Evolutionary conservation across 2,888 invertebrate genomes (phyloP).

Genomic region (Rambutsinella grinnellia): DNA sequence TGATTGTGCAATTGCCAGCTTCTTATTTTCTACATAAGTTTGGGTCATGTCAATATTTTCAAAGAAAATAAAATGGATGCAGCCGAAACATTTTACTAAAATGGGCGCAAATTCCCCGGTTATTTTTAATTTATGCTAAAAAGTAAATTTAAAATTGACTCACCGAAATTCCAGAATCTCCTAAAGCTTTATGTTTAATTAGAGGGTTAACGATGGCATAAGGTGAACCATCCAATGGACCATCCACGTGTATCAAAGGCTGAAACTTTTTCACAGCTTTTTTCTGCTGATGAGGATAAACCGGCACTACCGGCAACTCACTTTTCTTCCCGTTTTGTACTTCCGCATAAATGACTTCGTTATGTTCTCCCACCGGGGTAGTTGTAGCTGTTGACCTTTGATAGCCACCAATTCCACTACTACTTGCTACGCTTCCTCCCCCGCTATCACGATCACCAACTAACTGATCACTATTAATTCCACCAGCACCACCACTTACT

Average conservation of each 20-base stretch:
- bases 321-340: constrained; percentile 25
- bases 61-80: too few species aligned
- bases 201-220: constrained; percentile 61
- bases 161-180: constrained; percentile 63
- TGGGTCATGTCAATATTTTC: background rate
- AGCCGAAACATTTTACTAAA: too few species aligned
- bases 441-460: constrained; percentile 44
- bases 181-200: constrained; percentile 59
- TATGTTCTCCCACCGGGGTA: background rate
- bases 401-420: constrained; percentile 36
- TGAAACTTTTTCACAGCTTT: background rate
- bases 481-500: constrained; percentile 30
- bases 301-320: constrained; percentile 11
- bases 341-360: constrained; percentile 23
- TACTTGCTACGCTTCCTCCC: constrained; percentile 46
- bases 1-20: background rate
- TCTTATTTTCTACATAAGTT: background rate
- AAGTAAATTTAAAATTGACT: too few species aligned
- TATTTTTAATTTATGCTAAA: too few species aligned
- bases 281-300: constrained; percentile 22
- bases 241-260: constrained; percentile 44
- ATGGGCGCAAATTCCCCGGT: too few species aligned
- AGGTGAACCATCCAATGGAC: constrained; percentile 61
- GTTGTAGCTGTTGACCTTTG: constrained; percentile 37
- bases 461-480: constrained; percentile 7